Evolutionary conservation across 2,888 invertebrate species (phyloP), one percentile per base, ranked within the genome.

Genomic region (Aspidiotus destructor): DNA sequence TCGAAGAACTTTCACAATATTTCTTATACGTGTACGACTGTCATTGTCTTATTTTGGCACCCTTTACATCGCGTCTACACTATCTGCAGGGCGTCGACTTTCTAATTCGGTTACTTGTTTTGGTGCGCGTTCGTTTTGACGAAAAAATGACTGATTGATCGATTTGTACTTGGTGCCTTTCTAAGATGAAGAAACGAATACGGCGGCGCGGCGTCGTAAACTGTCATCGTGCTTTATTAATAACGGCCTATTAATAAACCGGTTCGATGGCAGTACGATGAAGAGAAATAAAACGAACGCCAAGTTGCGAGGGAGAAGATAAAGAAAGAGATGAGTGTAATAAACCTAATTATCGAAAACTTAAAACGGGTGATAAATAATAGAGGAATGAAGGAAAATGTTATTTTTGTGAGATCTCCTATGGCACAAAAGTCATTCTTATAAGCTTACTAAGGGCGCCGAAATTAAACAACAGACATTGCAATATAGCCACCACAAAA

Each of bases 321-420:
- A 48, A 48, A n/a, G n/a, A 48, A 48, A 48, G n/a, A 48, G 48
- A 48, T 3, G 10, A 48, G 6, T 48, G 57, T 63, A 63, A 63
- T 63, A 63, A 63, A 63, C 63, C 63, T 53, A 63, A 63, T 63
- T 63, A 63, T 54, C 63, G 52, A 63, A 63, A 63, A 57, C 7
- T 63, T 63, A 41, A 48, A 11, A n/a, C 48, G 48, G 11, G 48
- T n/a, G 48, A 28, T 28, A 28, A 28, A 28, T 28, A 28, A 28
- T 5, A 28, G 28, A 28, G 28, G 28, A 28, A 28, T 28, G 28
- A 28, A 28, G 28, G 28, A 28, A 28, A 5, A 28, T 28, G 5
- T 1, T 28, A 28, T 28, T 28, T 28, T 28, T 28, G 28, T 3
- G 28, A 28, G 28, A 28, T 28, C 28, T 28, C 5, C 28, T 28